These are phyloP conservation scores for Phenganax subtilis DNA, from an alignment of 92 coral and sea anemone species.

Conservation along the genomic window DNA sequence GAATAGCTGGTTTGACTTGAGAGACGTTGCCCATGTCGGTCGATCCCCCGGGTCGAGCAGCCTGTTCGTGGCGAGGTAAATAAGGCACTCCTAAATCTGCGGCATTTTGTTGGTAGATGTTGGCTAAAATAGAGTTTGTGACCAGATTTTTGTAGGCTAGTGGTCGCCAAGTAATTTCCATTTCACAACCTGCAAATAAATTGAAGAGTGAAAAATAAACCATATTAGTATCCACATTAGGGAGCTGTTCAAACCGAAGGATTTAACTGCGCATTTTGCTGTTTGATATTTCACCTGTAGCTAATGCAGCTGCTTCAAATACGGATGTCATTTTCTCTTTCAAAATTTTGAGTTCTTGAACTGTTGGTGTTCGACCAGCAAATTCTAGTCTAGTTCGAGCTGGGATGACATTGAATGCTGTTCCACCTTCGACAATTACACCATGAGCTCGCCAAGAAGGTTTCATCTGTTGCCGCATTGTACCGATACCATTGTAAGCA, in stretches of 20 bases:
- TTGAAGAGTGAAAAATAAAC: neutral
- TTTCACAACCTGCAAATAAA: constrained; percentile 70
- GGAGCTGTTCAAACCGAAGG: too few relatives aligned
- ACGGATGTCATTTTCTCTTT: constrained; percentile 57
- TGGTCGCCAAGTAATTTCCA: constrained; percentile 69
- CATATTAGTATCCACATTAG: too few relatives aligned
- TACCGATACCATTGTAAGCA: constrained; percentile 79
- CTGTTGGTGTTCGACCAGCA: constrained; percentile 70
- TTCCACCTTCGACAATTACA: constrained; percentile 78
- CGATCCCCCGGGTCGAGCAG: constrained; percentile 67
- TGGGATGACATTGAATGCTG: constrained; percentile 76
- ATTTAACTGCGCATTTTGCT: too few relatives aligned
- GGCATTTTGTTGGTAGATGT: constrained; percentile 76
- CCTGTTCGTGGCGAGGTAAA: constrained; percentile 72
- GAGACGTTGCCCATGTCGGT: constrained; percentile 99
- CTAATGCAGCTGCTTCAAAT: constrained; percentile 75
- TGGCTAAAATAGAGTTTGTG: constrained; percentile 69
- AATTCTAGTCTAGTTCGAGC: constrained; percentile 59
- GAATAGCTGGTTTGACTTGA: constrained; percentile 85
- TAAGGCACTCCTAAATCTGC: constrained; percentile 63
- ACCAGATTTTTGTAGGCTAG: constrained; percentile 53
- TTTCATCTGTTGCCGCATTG: constrained; percentile 81
- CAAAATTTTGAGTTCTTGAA: constrained; percentile 57
- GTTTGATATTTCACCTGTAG: constrained; percentile 61
- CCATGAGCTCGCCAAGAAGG: constrained; percentile 96